Evolutionary conservation across 2,888 invertebrate species (phyloP).

Genomic region (Drosophila formosana): DNA sequence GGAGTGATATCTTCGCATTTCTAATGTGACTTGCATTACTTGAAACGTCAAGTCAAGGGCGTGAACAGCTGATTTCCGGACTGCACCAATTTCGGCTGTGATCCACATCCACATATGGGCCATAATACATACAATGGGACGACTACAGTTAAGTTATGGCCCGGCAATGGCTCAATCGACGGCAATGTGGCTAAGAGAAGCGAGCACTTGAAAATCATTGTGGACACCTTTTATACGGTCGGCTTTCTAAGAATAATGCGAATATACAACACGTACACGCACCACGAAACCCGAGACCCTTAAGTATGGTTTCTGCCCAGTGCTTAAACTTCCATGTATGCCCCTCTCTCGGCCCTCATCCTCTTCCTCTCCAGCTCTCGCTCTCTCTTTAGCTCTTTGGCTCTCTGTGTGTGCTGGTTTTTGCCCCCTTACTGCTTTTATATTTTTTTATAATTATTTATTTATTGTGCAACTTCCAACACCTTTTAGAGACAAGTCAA

Average conservation of each 20-base stretch:
- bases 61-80: constrained; percentile 6
- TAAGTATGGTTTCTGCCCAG: constrained; percentile 81
- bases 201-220: constrained; percentile 72
- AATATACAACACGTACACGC: constrained; percentile 81
- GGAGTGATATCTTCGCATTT: not conserved
- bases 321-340: constrained; percentile 81
- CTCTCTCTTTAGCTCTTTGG: constrained; percentile 20
- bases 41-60: constrained; percentile 4
- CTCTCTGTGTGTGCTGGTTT: constrained; percentile 35
- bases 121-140: constrained; percentile 21
- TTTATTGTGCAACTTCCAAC: constrained; percentile 85
- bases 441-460: constrained; percentile 82
- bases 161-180: constrained; percentile 34
- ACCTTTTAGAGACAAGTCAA: constrained; percentile 83
- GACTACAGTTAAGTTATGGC: constrained; percentile 1
- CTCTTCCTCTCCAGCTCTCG: not conserved
- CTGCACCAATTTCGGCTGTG: constrained; percentile 6
- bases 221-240: constrained; percentile 81
- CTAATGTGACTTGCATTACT: constrained; percentile 1
- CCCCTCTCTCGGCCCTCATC: constrained; percentile 29
- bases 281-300: constrained; percentile 78
- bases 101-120: constrained; percentile 20
- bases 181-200: constrained; percentile 23
- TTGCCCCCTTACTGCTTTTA: constrained; percentile 35
- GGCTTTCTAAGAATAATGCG: constrained; percentile 82